Evolutionary conservation across 2,888 invertebrate species (phyloP).

Genomic region (Melipona beecheii): DNA sequence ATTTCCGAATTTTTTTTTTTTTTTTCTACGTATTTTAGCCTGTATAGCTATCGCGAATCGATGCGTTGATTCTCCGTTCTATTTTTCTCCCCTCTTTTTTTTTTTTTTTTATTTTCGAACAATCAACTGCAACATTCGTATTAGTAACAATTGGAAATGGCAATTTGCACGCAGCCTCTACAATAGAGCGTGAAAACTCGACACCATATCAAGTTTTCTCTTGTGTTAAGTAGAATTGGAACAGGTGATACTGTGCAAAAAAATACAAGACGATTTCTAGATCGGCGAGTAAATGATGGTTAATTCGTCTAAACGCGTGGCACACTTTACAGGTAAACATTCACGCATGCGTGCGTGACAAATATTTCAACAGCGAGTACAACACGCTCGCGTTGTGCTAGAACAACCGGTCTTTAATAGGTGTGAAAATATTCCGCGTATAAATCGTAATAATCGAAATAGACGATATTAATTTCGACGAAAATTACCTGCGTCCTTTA

Average conservation of each 20-base stretch:
- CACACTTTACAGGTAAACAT: not conserved
- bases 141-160: not conserved
- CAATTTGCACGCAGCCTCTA: not conserved
- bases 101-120: not conserved
- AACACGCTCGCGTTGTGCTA: not conserved
- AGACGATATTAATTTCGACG: too few species aligned
- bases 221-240: not conserved
- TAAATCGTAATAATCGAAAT: too few species aligned
- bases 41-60: not conserved
- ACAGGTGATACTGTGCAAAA: not conserved
- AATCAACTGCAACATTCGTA: not conserved
- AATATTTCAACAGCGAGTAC: slow-evolving; percentile 3
- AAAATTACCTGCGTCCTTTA: too few species aligned
- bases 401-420: too few species aligned
- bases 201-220: not conserved
- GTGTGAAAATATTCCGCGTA: too few species aligned
- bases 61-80: not conserved
- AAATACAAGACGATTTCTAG: not conserved
- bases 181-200: not conserved
- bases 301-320: not conserved
- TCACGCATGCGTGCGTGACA: not conserved
- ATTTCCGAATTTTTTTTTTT: not conserved
- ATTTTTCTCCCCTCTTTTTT: not conserved
- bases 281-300: not conserved
- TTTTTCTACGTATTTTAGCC: not conserved